These are phyloP conservation scores for Capitella teleta DNA, from an alignment of 1,140 invertebrate genomes.

Conservation along the genomic window DNA sequence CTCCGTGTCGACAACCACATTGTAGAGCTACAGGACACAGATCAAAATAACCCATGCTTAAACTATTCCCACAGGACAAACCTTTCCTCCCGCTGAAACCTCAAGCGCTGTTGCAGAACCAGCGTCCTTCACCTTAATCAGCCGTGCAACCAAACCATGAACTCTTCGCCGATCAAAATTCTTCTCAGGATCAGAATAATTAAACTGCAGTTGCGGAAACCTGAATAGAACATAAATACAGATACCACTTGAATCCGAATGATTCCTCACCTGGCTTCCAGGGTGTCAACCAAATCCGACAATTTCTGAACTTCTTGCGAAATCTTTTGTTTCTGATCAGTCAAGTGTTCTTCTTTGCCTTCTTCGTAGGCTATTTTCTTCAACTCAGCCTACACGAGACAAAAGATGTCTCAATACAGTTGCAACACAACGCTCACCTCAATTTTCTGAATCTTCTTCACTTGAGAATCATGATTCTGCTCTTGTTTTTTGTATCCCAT, in stretches of 20 bases:
- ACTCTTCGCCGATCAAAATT: conserved; percentile 67
- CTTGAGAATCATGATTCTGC: conserved; percentile 33
- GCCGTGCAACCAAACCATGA: conserved; percentile 63
- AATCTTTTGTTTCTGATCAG: conserved; percentile 46
- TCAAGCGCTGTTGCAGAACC: conserved; percentile 68
- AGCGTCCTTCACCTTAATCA: conserved; percentile 66
- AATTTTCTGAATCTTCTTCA: conserved; percentile 48
- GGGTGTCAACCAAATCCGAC: conserved; percentile 49
- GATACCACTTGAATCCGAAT: background rate
- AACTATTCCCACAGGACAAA: no score
- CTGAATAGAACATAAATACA: conserved; percentile 28
- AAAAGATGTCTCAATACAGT: no score
- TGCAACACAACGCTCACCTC: conserved; percentile 32
- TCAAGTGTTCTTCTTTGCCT: conserved; percentile 50
- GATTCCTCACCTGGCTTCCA: conserved; percentile 47
- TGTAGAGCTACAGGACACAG: conserved; percentile 60
- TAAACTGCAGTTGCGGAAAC: conserved; percentile 52
- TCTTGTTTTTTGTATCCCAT: conserved; percentile 59
- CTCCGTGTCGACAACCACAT: conserved; percentile 82
- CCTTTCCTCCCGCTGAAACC: conserved; percentile 71
- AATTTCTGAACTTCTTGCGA: conserved; percentile 45
- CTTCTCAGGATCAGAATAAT: conserved; percentile 41
- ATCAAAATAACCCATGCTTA: no score
- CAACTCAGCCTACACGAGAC: conserved; percentile 43
- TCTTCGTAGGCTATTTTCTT: conserved; percentile 56